Evolutionary conservation across 2,888 invertebrate genomes (phyloP), one percentile per base, ranked within the genome.

Genomic region (Mesochorus sp.): DNA sequence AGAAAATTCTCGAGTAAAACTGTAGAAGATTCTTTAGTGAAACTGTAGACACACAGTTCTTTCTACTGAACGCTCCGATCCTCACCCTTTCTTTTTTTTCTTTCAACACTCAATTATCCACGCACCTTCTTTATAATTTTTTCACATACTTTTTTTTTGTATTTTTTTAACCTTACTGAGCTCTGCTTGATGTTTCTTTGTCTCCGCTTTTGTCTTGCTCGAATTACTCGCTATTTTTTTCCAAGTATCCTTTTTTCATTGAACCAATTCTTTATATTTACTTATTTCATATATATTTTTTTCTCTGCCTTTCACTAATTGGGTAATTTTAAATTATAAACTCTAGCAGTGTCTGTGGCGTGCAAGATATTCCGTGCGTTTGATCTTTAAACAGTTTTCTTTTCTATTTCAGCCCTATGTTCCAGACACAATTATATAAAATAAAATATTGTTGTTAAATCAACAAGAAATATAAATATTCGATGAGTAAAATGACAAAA

Each of bases 131-230:
- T 14, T 14, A 0, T 14, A 17, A 24, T 24, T 42, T 24, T 12
- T n/a, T 31, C 61, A 14, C 26, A 28, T 21, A 12, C 34, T 44
- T 24, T 24, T 44, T 26, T 44, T 17, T 55, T 26, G n/a, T 62
- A 42, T 34, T 21, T 4, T 2, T 34, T 55, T 26, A 42, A 39
- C 28, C 17, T 31, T 12, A 8, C 24, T 72, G 31, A 26, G 47
- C 44, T 24, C 34, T 24, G 31, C 28, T 61, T 24, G 26, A 62
- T 55, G 62, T 55, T 72, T 62, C 72, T 62, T 44, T 28, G 26
- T 28, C 14, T 31, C 24, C 24, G 62, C 53, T 62, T 59, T 72
- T 55, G 72, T 64, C 44, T 55, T 6, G 21, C 10, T 42, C 31
- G 53, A 55, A n/a, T 44, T 64, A 62, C 42, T 28, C 26, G 14